These are phyloP conservation scores for Gisinianus flammeolus DNA, from an alignment of 2,888 invertebrate genomes.

Conservation along the genomic window DNA sequence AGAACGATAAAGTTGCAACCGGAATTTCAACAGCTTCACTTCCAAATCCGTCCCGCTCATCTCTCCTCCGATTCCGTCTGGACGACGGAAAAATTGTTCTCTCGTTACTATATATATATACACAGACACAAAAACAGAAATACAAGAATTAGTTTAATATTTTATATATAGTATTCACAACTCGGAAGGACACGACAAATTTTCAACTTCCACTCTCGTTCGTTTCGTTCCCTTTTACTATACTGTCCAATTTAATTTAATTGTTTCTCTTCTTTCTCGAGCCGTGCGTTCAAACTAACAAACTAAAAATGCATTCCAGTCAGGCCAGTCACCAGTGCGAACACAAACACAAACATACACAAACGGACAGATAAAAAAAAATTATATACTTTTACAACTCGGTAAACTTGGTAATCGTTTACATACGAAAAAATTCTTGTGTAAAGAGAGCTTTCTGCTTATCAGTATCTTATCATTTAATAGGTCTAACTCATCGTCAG, in stretches of 20 bases:
- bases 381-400: background rate
- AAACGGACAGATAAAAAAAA: background rate
- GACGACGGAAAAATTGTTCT: conserved; percentile 5
- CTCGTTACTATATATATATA: background rate
- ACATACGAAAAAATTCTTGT: background rate
- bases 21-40: conserved; percentile 50
- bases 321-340: background rate
- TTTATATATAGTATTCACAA: background rate
- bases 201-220: too few relatives aligned
- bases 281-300: background rate
- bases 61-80: background rate
- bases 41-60: conserved; percentile 45
- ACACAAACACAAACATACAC: background rate
- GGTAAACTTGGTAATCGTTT: background rate
- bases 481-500: background rate
- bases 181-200: background rate
- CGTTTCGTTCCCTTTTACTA: too few relatives aligned
- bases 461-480: conserved; percentile 15
- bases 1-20: conserved; percentile 51
- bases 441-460: background rate
- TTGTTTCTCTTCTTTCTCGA: too few relatives aligned
- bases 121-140: conserved; percentile 8
- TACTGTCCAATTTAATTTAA: too few relatives aligned
- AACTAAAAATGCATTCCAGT: background rate
- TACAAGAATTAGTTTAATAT: background rate